Conservation (phyloP, 2,113 vertebrate genomes). For the Varanus komodoensis region DNA sequence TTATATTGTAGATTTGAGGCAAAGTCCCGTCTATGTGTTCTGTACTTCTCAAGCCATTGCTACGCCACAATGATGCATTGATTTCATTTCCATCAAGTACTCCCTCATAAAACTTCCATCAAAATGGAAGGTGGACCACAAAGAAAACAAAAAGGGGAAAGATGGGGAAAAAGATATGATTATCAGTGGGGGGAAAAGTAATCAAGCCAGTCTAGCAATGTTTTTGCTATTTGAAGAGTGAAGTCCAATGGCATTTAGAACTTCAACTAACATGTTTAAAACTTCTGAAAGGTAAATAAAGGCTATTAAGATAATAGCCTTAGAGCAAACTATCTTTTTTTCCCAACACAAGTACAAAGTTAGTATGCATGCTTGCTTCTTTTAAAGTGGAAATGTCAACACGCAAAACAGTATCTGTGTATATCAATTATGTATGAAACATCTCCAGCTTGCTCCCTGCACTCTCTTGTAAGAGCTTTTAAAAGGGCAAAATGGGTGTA, state of each 20-base stretch:
- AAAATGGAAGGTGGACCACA: slow-evolving; percentile 71
- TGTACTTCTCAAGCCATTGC: slow-evolving; percentile 80
- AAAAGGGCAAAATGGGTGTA: slow-evolving; percentile 4
- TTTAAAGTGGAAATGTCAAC: slow-evolving; percentile 6
- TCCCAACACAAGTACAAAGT: neutral
- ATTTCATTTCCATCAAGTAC: slow-evolving; percentile 83
- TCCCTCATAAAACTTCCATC: slow-evolving; percentile 81
- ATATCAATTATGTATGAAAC: slow-evolving; percentile 21
- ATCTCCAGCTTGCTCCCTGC: neutral
- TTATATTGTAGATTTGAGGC: slow-evolving; percentile 81
- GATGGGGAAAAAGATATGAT: slow-evolving; percentile 50
- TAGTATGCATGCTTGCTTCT: slow-evolving; percentile 23
- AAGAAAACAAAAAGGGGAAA: slow-evolving; percentile 66
- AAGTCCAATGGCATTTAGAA: slow-evolving; percentile 2
- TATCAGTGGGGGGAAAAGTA: slow-evolving; percentile 45
- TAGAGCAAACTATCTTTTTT: slow-evolving; percentile 22
- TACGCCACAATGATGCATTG: slow-evolving; percentile 77
- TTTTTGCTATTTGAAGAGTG: slow-evolving; percentile 61
- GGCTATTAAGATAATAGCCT: slow-evolving; percentile 12
- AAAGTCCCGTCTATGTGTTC: slow-evolving; percentile 79
- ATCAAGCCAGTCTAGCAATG: slow-evolving; percentile 37
- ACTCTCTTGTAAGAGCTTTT: neutral
- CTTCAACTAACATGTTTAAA: slow-evolving; percentile 39
- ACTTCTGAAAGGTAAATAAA: slow-evolving; percentile 18
- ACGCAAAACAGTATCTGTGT: slow-evolving; percentile 33